Evolutionary conservation across 2,113 vertebrate genomes (phyloP).

Genomic region (Mesembrinibis cayennensis): DNA sequence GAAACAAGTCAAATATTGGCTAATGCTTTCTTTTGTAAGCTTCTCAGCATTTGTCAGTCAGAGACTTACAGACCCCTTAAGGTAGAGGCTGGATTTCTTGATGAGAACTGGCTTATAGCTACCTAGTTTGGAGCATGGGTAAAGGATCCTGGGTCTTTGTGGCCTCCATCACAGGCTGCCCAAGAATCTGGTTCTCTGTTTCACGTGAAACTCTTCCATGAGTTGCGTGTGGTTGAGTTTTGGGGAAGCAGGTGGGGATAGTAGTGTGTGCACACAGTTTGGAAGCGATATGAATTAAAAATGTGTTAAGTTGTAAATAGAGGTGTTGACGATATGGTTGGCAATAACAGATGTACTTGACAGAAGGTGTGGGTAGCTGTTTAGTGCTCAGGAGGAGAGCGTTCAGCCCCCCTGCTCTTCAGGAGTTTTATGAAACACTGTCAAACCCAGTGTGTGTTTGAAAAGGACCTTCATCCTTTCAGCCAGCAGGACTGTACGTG

Average conservation of each 20-base stretch:
- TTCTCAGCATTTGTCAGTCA: background rate
- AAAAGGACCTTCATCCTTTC: background rate
- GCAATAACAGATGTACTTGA: conserved; percentile 66
- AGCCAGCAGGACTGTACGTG: background rate
- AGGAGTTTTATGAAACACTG: background rate
- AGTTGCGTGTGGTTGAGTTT: background rate
- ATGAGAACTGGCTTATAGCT: background rate
- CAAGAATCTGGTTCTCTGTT: background rate
- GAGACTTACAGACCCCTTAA: background rate
- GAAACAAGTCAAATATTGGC: background rate
- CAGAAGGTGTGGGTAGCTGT: conserved; percentile 66
- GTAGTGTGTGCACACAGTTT: conserved; percentile 45
- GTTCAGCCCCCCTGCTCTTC: background rate
- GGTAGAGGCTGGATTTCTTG: background rate
- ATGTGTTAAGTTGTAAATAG: conserved; percentile 74
- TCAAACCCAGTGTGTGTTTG: background rate
- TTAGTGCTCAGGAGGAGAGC: conserved; percentile 34
- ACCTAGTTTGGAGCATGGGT: background rate
- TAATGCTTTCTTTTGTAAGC: background rate
- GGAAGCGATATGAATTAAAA: conserved; percentile 63
- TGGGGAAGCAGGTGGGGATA: background rate
- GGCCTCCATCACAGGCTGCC: background rate
- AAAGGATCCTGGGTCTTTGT: background rate
- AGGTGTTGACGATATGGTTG: conserved; percentile 59
- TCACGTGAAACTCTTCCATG: background rate